Evolutionary conservation across 2,797 vertebrate genomes (phyloP), one percentile per base, ranked within the genome.

Genomic region (Microctenopoma steveboyesi): DNA sequence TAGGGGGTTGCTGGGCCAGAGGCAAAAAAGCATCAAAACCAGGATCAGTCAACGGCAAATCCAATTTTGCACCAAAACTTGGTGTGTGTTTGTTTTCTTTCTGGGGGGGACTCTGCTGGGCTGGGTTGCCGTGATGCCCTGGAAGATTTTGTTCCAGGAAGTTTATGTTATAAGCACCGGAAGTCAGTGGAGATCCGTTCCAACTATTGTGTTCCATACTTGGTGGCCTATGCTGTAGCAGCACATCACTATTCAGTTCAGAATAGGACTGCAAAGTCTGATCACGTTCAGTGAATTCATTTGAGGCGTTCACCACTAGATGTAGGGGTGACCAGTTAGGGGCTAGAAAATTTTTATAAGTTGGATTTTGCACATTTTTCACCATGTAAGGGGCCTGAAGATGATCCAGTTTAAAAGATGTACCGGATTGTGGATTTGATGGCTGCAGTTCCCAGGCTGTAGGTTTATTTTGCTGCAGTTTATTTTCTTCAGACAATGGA

Each of bases 181-280:
- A 60, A 59, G 59, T 15, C 2, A 48, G 18, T 0, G 9, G 14
- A 1, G 68, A 50, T 8, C 66, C 51, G 14, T 0, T 8, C 2
- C 60, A 60, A 9, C 10, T 5, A 13, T 15, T 56, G 0, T 28
- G 25, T n/a, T 76, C 54, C 15, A 53, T 73, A 40, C 72, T 70
- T 25, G 87, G 85, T 54, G 87, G 85, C 4, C 83, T 82, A 22
- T 66, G 65, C n/a, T 82, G 78, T 6, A 89, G 79, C 12, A 90
- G 65, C 16, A 84, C 33, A 77, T 73, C 81, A 35, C 25, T 30
- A 16, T 54, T 74, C 27, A 58, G 33, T 10, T 66, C 64, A 70
- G 63, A 50, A 27, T n/a, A 9, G 11, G 55, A 10, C 1, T 28
- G 6, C 9, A 39, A 16, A n/a, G 25, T 15, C 8, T 39, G 57